Evolutionary conservation across 2,113 vertebrate genomes (phyloP).

Genomic region (Gallinago media): DNA sequence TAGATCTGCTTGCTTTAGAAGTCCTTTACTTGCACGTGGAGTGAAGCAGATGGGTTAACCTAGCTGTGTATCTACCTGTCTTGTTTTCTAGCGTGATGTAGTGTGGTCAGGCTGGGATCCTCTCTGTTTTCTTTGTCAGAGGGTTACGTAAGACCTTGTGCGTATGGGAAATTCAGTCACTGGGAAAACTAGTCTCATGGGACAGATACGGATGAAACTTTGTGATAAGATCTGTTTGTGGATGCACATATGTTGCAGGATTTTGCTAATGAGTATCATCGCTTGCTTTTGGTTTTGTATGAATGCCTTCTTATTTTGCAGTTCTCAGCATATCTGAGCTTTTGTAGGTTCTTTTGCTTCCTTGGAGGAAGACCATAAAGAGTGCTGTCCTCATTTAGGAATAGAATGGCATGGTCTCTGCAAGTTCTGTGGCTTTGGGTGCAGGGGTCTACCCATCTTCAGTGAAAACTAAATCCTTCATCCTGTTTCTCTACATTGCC

Average conservation of each 20-base stretch:
- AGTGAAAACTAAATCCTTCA: not conserved
- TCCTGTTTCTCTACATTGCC: not conserved
- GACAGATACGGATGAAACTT: not conserved
- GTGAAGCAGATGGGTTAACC: not conserved
- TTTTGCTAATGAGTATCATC: not conserved
- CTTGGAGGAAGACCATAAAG: not conserved
- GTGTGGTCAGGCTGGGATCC: not conserved
- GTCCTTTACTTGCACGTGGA: rapidly evolving
- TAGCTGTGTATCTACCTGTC: not conserved
- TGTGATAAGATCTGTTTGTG: constrained; percentile 6
- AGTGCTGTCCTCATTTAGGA: not conserved
- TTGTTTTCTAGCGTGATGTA: not conserved
- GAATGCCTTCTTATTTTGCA: not conserved
- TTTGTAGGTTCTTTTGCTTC: not conserved
- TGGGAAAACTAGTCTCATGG: not conserved
- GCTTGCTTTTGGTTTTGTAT: not conserved
- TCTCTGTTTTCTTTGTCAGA: not conserved
- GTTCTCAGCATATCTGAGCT: not conserved
- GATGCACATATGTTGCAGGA: not conserved
- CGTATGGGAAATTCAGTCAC: not conserved
- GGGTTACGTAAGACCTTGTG: not conserved
- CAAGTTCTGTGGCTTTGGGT: not conserved
- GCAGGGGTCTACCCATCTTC: not conserved
- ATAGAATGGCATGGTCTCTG: not conserved
- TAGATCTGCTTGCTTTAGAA: not conserved